Evolutionary conservation across 2,797 vertebrate species (phyloP), one percentile per base, ranked within the genome.

Genomic region (Enteromius radiatus): DNA sequence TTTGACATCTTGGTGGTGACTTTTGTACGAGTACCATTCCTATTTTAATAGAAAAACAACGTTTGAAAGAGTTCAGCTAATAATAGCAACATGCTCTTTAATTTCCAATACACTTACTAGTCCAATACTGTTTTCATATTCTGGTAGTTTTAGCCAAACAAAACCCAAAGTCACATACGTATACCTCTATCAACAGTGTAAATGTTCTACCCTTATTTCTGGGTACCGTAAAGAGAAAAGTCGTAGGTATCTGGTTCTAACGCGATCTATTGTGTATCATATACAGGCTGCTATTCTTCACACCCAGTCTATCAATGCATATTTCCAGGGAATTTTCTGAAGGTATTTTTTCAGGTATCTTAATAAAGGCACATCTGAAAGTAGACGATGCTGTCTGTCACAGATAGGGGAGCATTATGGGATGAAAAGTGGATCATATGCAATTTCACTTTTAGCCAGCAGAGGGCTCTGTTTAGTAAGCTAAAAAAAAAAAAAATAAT

Each of bases 391-490:
- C 23, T 36, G 63, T 78, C 67, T 73, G 73, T 59, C 81, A 83
- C 23, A 82, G 83, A 65, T 14, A 45, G 1, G 19, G 73, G 49
- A 80, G 54, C 23, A 23, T 77, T 47, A 45, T 73, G n/a, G 76
- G 65, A 31, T 73, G 70, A 74, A 86, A 47, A 81, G 49, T 47
- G 83, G 77, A 78, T 70, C 36, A 75, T 84, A 79, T 85, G 86
- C 84, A 87, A 85, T 83, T 86, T 77, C 84, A 82, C 68, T 84
- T 45, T 28, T 9, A 47, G 84, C 74, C 87, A 86, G 64, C 67
- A 86, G 84, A 84, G 84, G 80, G 86, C 81, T 85, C 82, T 78
- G 84, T 76, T 79, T 69, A 80, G 82, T 84, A 84, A 87, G 86
- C 80, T 91, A 91, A 90, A 87, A 59, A 78, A 41, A 36, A 3